Base-by-base conservation (phyloP, 2,888 invertebrate species). In the Aleiodes testaceus region DNA sequence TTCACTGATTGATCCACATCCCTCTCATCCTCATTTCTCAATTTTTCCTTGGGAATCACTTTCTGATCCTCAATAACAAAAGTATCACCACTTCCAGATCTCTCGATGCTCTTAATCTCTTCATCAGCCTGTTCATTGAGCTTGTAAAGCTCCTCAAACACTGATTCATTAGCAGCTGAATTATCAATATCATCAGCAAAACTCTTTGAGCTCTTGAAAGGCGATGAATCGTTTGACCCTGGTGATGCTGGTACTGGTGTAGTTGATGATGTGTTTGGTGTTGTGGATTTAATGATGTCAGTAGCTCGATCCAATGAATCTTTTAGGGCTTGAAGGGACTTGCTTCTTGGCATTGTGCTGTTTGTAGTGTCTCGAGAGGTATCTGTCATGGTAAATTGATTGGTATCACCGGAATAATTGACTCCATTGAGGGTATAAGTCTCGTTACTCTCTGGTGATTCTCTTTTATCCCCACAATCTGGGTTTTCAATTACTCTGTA, bases 221-320 rank as follows among this genome's bases (percentile, higher is more conserved):
- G 69, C 9, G 78, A 69, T 6, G 70, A 69, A 16, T 6, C 66
- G 16, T 12, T 50, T 6, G 78, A 73, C 6, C 61, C 45, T 0
- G 73, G 66, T 26, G 74, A 74, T 1, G 50, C 59, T 11, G 20
- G 63, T 14, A 42, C 75, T 63, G 12, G 66, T 26, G 30, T 69
- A 3, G 65, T 47, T 36, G 55, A 55, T 45, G 55, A 63, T 9
- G 36, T 53, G 5, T 74, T 75, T 26, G 77, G 73, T 3, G 80
- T 69, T 42, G 50, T 65, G 5, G 81, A 76, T 16, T 75, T 72
- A 3, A 84, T 76, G n/a, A 84, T 80, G 50, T 82, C 74, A 1
- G 84, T 84, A 6, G 82, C 85, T 18, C 85, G 77, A 65, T 84
- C 82, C 12, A 84, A 70, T 11, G 85, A 82, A 12, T 84, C 77